A percentile compares a stretch with the other conserved stretches of the same genome.
phyloP scores from a whole-genome alignment of 2,888 invertebrate species.

The Troides aeacus region DNA sequence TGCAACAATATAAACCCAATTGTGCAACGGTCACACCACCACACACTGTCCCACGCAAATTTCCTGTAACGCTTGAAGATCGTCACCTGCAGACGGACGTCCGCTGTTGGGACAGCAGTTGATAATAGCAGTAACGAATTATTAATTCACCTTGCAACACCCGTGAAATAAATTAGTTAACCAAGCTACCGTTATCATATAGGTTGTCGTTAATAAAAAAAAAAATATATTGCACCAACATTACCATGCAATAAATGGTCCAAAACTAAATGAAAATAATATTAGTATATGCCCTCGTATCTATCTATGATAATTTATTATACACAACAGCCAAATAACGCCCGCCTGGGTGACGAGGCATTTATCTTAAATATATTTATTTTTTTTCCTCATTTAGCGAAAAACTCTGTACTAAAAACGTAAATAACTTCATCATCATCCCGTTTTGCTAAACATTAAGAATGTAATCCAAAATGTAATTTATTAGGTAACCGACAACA shows the following conservation, averaged over 20 bases:
- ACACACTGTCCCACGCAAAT: slow-evolving; percentile 36
- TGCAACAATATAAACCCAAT: slow-evolving; percentile 49
- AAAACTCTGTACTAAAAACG: slow-evolving; percentile 42
- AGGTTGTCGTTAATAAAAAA: slow-evolving; percentile 54
- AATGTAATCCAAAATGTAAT: slow-evolving; percentile 53
- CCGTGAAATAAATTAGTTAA: slow-evolving; percentile 44
- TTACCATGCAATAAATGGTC: slow-evolving; percentile 51
- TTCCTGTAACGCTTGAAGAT: slow-evolving; percentile 29
- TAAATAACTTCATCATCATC: slow-evolving; percentile 41
- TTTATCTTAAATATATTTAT: slow-evolving; percentile 35
- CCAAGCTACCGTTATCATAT: slow-evolving; percentile 46
- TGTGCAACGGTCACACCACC: slow-evolving; percentile 10
- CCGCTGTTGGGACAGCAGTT: neutral
- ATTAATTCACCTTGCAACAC: slow-evolving; percentile 69
- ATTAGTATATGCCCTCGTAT: slow-evolving; percentile 39
- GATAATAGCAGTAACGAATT: slow-evolving; percentile 31
- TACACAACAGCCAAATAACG: slow-evolving; percentile 67
- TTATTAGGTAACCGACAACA: slow-evolving; percentile 68
- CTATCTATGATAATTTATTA: slow-evolving; percentile 49
- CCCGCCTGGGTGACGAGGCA: slow-evolving; percentile 40
- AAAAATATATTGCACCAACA: slow-evolving; percentile 65
- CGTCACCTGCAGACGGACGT: neutral
- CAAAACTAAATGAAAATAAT: slow-evolving; percentile 46
- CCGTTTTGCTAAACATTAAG: slow-evolving; percentile 51
- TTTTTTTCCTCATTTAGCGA: slow-evolving; percentile 42